Evolutionary conservation across 2,888 invertebrate genomes (phyloP).

Genomic region (Agrotis segetum): DNA sequence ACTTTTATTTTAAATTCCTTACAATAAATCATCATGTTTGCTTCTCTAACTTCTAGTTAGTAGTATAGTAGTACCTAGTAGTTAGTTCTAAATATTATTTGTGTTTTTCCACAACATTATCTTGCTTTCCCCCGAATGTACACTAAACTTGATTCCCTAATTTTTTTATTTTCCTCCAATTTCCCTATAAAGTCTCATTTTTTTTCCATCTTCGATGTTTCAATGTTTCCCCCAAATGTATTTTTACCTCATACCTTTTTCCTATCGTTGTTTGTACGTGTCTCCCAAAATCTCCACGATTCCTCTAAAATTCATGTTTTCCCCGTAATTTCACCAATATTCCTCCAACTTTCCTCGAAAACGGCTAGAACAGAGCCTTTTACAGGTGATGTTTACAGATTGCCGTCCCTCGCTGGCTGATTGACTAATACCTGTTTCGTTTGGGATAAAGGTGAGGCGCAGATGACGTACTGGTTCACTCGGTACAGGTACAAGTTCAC

Average conservation of each 20-base stretch:
- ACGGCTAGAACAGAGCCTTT: slow-evolving; percentile 70
- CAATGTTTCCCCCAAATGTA: background rate
- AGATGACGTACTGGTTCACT: slow-evolving; percentile 91
- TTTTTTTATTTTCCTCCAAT: background rate
- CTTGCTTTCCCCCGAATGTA: background rate
- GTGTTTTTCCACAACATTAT: background rate
- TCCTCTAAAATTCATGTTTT: background rate
- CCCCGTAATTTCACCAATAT: background rate
- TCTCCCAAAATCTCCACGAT: background rate
- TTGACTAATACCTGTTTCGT: slow-evolving; percentile 85
- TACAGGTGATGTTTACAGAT: slow-evolving; percentile 81
- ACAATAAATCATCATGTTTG: no score
- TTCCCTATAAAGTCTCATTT: background rate
- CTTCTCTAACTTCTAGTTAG: background rate
- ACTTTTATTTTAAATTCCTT: background rate
- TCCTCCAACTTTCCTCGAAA: background rate
- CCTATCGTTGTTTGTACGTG: no score
- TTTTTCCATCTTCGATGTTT: background rate
- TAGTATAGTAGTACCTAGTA: no score
- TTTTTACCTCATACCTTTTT: no score
- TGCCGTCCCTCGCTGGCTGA: slow-evolving; percentile 70
- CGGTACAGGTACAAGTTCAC: slow-evolving; percentile 91
- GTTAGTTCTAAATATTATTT: no score
- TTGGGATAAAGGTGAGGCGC: slow-evolving; percentile 90
- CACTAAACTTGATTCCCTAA: background rate